Evolutionary conservation across 2,888 invertebrate species (phyloP).

Genomic region (Ephialtes manifestator): DNA sequence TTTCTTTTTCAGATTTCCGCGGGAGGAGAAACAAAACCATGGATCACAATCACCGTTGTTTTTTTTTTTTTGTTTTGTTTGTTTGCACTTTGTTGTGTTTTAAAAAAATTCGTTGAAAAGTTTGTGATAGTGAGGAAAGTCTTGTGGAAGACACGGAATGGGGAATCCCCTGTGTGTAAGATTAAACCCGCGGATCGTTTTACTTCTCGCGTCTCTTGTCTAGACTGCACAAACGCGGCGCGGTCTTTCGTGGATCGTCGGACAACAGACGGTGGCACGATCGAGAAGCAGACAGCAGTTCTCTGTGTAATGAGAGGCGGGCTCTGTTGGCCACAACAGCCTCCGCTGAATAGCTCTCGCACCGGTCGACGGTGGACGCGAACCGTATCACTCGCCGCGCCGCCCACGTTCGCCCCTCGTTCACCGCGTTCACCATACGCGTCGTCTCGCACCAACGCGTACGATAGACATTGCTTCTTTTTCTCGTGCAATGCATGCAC

Average conservation of each 20-base stretch:
- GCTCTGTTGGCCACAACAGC: slow-evolving; percentile 51
- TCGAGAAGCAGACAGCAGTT: slow-evolving; percentile 8
- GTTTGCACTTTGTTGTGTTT: background rate
- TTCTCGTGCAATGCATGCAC: background rate
- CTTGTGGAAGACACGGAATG: background rate
- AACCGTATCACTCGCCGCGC: slow-evolving; percentile 55
- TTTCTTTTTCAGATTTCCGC: background rate
- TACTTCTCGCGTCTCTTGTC: background rate
- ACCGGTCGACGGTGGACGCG: slow-evolving; percentile 67
- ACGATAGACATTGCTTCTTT: slow-evolving; percentile 43
- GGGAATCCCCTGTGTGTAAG: background rate
- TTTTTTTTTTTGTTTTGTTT: background rate
- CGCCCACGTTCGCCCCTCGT: slow-evolving; percentile 62
- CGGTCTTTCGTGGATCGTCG: slow-evolving; percentile 7
- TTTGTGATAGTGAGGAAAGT: background rate
- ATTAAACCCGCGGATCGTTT: background rate
- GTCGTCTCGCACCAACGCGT: slow-evolving; percentile 63
- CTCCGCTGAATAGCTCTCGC: slow-evolving; percentile 45
- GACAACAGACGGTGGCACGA: slow-evolving; percentile 9
- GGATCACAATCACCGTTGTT: background rate
- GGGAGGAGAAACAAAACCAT: background rate
- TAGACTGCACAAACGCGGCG: slow-evolving; percentile 10
- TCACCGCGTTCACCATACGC: slow-evolving; percentile 65
- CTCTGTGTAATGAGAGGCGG: slow-evolving; percentile 40
- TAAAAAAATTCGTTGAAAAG: background rate